Conservation (phyloP, 2,888 invertebrate species). For the Dendrolimus pini region DNA sequence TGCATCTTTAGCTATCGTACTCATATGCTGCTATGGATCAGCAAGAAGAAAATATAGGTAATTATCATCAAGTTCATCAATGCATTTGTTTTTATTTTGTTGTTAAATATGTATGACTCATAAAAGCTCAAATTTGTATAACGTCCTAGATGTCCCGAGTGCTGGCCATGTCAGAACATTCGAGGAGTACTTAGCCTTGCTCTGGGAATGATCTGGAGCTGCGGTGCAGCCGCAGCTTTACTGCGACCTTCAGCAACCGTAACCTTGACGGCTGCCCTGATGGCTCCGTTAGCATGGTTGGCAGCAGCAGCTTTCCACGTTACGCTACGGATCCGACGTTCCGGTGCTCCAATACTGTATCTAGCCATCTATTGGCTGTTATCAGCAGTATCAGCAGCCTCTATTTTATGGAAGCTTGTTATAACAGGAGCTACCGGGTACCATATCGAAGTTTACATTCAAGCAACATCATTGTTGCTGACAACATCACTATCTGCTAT, state of each 20-base stretch:
- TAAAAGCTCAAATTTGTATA: constrained; percentile 5
- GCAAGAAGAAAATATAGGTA: constrained; percentile 39
- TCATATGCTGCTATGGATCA: constrained; percentile 57
- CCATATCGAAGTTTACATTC: constrained; percentile 47
- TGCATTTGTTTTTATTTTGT: neutral
- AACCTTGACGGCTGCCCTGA: constrained; percentile 41
- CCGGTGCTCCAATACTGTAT: constrained; percentile 59
- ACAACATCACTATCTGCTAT: constrained; percentile 44
- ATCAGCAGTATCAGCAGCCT: constrained; percentile 40
- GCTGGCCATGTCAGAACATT: constrained; percentile 56
- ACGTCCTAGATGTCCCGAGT: constrained; percentile 25
- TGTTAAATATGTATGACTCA: constrained; percentile 1
- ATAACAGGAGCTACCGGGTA: constrained; percentile 20
- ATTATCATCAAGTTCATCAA: constrained; percentile 3
- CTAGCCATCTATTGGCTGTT: constrained; percentile 65
- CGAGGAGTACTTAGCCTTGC: constrained; percentile 50
- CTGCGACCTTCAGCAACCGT: constrained; percentile 44
- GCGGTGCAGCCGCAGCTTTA: constrained; percentile 44
- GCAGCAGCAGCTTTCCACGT: constrained; percentile 59
- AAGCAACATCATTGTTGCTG: constrained; percentile 38
- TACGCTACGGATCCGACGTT: constrained; percentile 51
- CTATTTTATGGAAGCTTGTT: constrained; percentile 42
- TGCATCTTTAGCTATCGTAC: constrained; percentile 53
- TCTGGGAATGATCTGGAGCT: constrained; percentile 46
- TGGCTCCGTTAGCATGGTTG: constrained; percentile 57